Percentiles rank a stretch among this genome's conserved stretches.
Conservation (phyloP, 1,140 invertebrate species). For the Aphidius gifuensis region DNA sequence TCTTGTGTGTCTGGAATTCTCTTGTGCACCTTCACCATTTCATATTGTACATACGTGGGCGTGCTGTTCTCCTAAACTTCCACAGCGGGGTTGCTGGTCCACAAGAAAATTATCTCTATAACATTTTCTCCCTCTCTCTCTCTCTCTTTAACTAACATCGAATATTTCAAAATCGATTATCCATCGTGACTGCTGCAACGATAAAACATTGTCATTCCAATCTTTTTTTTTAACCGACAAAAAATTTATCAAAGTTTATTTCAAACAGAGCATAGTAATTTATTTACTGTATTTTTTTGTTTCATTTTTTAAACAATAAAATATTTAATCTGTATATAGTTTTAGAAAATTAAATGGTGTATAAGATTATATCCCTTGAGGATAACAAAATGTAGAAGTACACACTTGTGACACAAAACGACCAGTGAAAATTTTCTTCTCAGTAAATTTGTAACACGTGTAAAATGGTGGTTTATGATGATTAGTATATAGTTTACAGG, state of each 20-base stretch:
- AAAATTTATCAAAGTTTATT: too few species aligned
- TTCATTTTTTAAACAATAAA: too few species aligned
- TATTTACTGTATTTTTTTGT: too few species aligned
- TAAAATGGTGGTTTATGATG: constrained; percentile 51
- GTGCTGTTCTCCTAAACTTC: constrained; percentile 42
- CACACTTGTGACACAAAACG: constrained; percentile 29
- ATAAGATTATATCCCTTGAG: constrained; percentile 38
- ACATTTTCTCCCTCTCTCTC: not conserved
- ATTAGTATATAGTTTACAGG: constrained; percentile 49
- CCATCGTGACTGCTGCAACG: constrained; percentile 26
- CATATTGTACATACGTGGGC: constrained; percentile 34
- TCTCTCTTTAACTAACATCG: too few species aligned
- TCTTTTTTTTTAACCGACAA: too few species aligned
- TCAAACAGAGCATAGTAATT: too few species aligned
- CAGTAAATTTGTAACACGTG: constrained; percentile 52
- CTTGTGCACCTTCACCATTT: constrained; percentile 23
- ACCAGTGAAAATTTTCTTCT: constrained; percentile 38
- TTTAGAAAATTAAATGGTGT: constrained; percentile 26
- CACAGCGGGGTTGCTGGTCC: constrained; percentile 38
- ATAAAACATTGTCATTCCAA: too few species aligned
- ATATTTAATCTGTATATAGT: not conserved
- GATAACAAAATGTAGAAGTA: constrained; percentile 32
- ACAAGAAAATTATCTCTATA: constrained; percentile 21
- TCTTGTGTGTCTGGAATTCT: constrained; percentile 35
- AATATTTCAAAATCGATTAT: constrained; percentile 29